Base-by-base conservation (phyloP, 2,888 invertebrate genomes). In the Metellina segmentata region DNA sequence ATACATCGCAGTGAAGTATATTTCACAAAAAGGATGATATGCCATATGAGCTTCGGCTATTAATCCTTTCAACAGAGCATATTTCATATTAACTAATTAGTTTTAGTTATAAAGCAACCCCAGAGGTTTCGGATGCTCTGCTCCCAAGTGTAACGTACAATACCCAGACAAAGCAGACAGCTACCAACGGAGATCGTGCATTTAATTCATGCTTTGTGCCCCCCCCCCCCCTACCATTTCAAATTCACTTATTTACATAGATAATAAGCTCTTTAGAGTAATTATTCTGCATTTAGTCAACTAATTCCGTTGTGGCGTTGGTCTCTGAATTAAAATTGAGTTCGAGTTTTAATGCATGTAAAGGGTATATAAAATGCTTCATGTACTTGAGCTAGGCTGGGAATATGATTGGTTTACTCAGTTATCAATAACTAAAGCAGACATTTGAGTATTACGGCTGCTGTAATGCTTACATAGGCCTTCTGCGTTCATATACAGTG, bases 281-380 rank as follows among this genome's bases (percentile, higher is more conserved):
- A 78, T 52, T 78, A 78, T 52, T 74, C 74, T 9, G 20, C 74
- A 48, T 74, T 70, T 74, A 78, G 52, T 52, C n/a, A 52, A 78
- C 9, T 51, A 52, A 11, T 19, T 51, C 51, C 52, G 16, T 11
- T 61, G 9, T 61, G 61, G 11, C 34, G 34, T 34, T 34, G 34
- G 61, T 0, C 9, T 7, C 61, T 61, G 61, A 61, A 16, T 61
- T 61, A 61, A 61, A 61, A 61, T 61, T 16, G 61, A 61, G 11
- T 16, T 61, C 16, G 5, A 61, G 16, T 11, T 61, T 61, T 11
- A 61, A 61, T 61, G 61, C 16, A 11, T 61, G 61, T 61, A 16
- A 61, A 16, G 61, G 7, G 0, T 61, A 8, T 8, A 8, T 9
- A 16, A 61, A 13, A 61, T 61, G 16, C 61, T 8, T 61, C 11